Base-by-base conservation (phyloP, 1,140 invertebrate genomes). In the Aphis craccivora region DNA sequence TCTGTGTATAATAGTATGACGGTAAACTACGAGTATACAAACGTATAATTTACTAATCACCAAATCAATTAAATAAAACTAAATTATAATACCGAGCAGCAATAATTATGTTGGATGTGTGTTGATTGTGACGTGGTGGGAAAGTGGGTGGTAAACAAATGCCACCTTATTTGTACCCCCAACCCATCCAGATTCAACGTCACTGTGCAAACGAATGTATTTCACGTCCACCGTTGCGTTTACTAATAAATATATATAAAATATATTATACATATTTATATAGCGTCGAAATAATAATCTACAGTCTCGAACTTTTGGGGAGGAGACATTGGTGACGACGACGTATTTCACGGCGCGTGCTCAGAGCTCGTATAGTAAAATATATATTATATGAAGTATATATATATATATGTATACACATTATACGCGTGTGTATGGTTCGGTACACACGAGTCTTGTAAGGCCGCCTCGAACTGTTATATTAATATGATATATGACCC, bases 401-500 rank as follows among this genome's bases (percentile, higher is more conserved):
- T 30, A 30, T 60, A 60, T 11, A 25, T 55, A 55, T 55, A 55
- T 55, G 20, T 37, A 35, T 83, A 83, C 0, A 45, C 30, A 30
- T 43, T 86, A 86, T 40, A 37, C 35, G 37, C 81, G 40, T 40
- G 84, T 45, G 87, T 23, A 89, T 51, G 88, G 88, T 89, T 89
- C 51, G 35, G 35, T 53, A 51, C 88, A 89, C 88, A 35, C 88
- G 51, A 89, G 48, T 89, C n/a, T 55, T 25, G 35, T 35, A n/a
- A 18, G 43, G 30, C 84, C 40, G 86, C 84, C 84, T 18, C 86
- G 86, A 87, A 88, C 18, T 88, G 37, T n/a, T 51, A 88, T 88
- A 88, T 87, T 88, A 88, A 89, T 55, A 89, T 89, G 88, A 89
- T 53, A 22, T 89, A 55, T 51, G 51, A 55, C 51, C 88, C 88